Percentiles rank a stretch among this genome's conserved stretches.
These are phyloP conservation scores for Coregonus sp. DNA, from an alignment of 2,797 vertebrate species.

Conservation along the genomic window DNA sequence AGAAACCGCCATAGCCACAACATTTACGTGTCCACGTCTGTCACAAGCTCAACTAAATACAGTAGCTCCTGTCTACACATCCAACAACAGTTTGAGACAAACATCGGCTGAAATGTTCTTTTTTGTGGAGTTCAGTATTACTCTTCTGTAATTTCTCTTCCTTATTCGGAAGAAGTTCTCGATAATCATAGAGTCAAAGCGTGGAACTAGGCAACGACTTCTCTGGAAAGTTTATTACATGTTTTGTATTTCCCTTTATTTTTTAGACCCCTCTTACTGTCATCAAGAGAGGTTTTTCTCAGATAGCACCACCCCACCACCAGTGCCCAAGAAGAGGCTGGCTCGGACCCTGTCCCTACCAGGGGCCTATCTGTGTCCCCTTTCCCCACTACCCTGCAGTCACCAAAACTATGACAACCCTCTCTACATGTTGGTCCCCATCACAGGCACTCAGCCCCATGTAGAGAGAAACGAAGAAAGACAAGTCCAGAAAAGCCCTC, in stretches of 20 bases:
- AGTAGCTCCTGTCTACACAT: background rate
- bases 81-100: background rate
- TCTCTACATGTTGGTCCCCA: no score
- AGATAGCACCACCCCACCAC: conserved; percentile 65
- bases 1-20: conserved; percentile 7
- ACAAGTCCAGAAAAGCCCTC: no score
- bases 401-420: no score
- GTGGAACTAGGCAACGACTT: background rate
- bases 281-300: conserved; percentile 70
- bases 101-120: no score
- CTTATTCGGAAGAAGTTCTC: background rate
- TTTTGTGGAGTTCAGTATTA: background rate
- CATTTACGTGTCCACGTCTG: background rate
- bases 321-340: conserved; percentile 73
- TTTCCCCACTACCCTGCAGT: conserved; percentile 2
- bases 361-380: background rate
- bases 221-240: background rate
- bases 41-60: background rate
- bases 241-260: conserved; percentile 7
- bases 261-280: conserved; percentile 43
- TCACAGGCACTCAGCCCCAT: no score
- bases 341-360: conserved; percentile 71
- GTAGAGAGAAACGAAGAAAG: no score
- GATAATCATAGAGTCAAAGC: background rate
- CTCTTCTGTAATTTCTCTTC: background rate